These are phyloP conservation scores for Parnassius apollo DNA, from an alignment of 2,888 invertebrate genomes.

Conservation along the genomic window DNA sequence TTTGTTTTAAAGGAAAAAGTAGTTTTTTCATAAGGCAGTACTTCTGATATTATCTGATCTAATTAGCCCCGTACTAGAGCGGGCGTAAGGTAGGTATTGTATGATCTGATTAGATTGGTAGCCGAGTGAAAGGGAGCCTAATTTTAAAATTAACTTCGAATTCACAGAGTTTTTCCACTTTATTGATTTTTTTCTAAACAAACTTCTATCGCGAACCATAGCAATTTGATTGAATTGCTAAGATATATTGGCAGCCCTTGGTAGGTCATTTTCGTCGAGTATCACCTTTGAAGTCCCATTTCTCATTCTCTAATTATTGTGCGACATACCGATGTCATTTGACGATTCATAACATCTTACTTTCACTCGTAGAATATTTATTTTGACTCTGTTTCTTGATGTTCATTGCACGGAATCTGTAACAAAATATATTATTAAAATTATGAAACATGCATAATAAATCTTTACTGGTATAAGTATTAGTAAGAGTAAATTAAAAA, in stretches of 20 bases:
- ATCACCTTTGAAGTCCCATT: conserved; percentile 75
- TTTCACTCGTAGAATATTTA: neutral
- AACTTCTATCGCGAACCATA: conserved; percentile 43
- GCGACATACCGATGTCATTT: conserved; percentile 36
- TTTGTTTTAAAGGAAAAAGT: too few species aligned
- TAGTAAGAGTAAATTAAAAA: too few species aligned
- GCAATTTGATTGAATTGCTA: conserved; percentile 76
- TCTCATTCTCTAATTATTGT: conserved; percentile 45
- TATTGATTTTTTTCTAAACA: conserved; percentile 24
- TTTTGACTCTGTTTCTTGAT: conserved; percentile 1
- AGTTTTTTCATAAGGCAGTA: too few species aligned
- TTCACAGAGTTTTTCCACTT: conserved; percentile 36
- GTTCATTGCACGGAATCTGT: conserved; percentile 14
- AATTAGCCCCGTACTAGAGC: too few species aligned
- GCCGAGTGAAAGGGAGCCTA: too few species aligned
- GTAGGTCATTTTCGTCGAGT: conserved; percentile 72
- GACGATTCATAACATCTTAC: conserved; percentile 34
- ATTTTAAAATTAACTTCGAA: conserved; percentile 34
- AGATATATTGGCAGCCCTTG: conserved; percentile 72
- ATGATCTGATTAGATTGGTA: too few species aligned
- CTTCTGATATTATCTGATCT: too few species aligned
- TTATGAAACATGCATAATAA: too few species aligned
- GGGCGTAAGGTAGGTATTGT: too few species aligned
- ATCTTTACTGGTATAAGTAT: too few species aligned
- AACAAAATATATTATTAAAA: conserved; percentile 7